A percentile compares a stretch with the other conserved stretches of the same genome.
phyloP scores from a whole-genome alignment of 2,888 invertebrate genomes.

The Seira musarum region DNA sequence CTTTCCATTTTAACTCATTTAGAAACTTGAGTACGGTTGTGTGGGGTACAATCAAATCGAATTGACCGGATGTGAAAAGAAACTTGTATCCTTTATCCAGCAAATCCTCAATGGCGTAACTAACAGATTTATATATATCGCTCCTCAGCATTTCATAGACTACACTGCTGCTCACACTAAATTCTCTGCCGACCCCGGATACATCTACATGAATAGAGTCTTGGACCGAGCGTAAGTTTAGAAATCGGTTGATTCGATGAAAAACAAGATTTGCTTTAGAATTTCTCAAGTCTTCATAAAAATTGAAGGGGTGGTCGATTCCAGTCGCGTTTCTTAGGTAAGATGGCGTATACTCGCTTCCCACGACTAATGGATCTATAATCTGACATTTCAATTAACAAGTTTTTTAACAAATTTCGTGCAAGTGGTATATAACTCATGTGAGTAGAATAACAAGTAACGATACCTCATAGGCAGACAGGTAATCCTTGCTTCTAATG shows the following conservation, averaged over 20 bases:
- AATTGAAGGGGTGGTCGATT: conserved; percentile 39
- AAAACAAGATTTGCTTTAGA: not conserved
- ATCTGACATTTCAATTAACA: conserved; percentile 29
- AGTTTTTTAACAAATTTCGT: not conserved
- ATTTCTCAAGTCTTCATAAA: conserved; percentile 8
- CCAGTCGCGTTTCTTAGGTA: conserved; percentile 57
- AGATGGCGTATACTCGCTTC: conserved; percentile 27
- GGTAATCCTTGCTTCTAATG: conserved; percentile 57
- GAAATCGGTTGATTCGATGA: conserved; percentile 27
- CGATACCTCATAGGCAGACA: conserved; percentile 63
- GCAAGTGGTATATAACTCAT: conserved; percentile 12
- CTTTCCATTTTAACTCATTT: conserved; percentile 80
- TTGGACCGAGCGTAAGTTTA: conserved; percentile 61
- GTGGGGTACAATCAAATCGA: conserved; percentile 93
- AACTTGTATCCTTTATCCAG: conserved; percentile 78
- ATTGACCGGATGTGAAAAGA: conserved; percentile 89
- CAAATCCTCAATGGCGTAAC: conserved; percentile 81
- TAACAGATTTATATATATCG: conserved; percentile 88
- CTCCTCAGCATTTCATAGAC: conserved; percentile 82
- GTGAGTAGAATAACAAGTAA: not conserved
- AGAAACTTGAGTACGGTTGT: conserved; percentile 87
- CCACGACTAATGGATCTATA: conserved; percentile 52
- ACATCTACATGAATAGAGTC: conserved; percentile 72
- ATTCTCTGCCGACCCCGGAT: conserved; percentile 65
- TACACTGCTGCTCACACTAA: conserved; percentile 55